Evolutionary conservation across 2,888 invertebrate species (phyloP), one percentile per base, ranked within the genome.

Genomic region (Rhagonycha fulva): DNA sequence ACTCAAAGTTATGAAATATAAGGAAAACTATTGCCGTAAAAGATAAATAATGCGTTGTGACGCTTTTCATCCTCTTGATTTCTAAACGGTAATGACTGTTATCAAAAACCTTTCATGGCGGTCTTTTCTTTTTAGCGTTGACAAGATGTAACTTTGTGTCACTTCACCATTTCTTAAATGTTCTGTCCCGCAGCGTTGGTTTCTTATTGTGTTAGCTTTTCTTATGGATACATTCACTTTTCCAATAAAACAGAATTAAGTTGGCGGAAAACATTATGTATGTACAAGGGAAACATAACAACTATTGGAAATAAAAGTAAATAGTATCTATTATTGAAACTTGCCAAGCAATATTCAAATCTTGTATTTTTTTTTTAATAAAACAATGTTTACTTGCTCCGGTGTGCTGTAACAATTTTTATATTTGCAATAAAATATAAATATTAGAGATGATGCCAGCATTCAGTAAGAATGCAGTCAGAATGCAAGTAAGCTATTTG

Each of bases 1-100:
- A 62, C 66, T 14, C 71, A 71, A 73, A 78, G 78, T 78, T 78
- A 78, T 76, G 76, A 78, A 78, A 78, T 73, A 74, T 74, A 77
- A 68, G 74, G 47, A 71, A 73, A 77, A 77, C 77, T 74, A 77
- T 71, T 72, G 74, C 77, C 70, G 70, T 74, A 76, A 76, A 74
- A 75, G 75, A 77, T 77, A 77, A 77, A 77, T 74, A 77, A 74
- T 70, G 63, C 62, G 69, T 63, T 62, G 68, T 71, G 74, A 73
- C 73, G 74, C 68, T 72, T 70, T 72, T 63, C 68, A 67, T 72
- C 63, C 74, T 76, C 74, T 74, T 28, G 74, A 77, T 74, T 77
- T 74, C 77, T 77, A 72, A 77, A 74, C 77, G 77, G 71, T 77
- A 74, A 76, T 74, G 76, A 74, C 72, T 62, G 74, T 72, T 61